phyloP scores from a whole-genome alignment of 2,797 vertebrate genomes.

The Acanthornis magna region DNA sequence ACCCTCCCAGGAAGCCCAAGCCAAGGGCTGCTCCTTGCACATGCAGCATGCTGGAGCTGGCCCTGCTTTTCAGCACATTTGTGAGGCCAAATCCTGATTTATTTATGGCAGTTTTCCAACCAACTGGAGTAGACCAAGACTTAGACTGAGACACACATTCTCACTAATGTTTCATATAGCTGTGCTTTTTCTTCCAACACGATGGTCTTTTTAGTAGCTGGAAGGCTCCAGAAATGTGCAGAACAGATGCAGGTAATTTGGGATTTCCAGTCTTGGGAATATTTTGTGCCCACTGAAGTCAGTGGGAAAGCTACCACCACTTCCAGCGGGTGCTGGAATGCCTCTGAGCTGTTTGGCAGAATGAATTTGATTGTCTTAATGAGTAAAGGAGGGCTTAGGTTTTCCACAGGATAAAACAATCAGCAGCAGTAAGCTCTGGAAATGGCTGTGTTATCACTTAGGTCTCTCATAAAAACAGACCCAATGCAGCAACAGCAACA shows the following conservation, averaged over 20 bases:
- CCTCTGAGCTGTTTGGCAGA: neutral
- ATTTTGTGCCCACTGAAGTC: neutral
- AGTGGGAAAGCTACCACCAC: neutral
- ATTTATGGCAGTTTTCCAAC: slow-evolving; percentile 13
- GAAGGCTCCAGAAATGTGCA: slow-evolving; percentile 49
- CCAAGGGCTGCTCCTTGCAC: neutral
- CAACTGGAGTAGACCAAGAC: neutral
- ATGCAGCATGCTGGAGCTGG: neutral
- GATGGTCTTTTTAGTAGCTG: slow-evolving; percentile 23
- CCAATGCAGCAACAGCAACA: neutral
- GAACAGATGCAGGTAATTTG: slow-evolving; percentile 38
- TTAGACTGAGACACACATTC: neutral
- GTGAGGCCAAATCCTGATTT: neutral
- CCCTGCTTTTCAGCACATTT: neutral
- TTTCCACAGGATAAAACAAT: neutral
- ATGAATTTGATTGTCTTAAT: neutral
- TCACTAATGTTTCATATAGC: neutral
- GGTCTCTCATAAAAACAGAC: neutral
- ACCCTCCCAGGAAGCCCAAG: neutral
- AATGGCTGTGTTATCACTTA: neutral
- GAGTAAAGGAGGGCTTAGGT: neutral
- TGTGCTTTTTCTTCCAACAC: neutral
- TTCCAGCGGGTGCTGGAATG: neutral
- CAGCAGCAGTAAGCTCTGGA: neutral
- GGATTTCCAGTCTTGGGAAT: slow-evolving; percentile 7